Evolutionary conservation across 2,113 vertebrate genomes (phyloP).

Genomic region (Columba janthina): DNA sequence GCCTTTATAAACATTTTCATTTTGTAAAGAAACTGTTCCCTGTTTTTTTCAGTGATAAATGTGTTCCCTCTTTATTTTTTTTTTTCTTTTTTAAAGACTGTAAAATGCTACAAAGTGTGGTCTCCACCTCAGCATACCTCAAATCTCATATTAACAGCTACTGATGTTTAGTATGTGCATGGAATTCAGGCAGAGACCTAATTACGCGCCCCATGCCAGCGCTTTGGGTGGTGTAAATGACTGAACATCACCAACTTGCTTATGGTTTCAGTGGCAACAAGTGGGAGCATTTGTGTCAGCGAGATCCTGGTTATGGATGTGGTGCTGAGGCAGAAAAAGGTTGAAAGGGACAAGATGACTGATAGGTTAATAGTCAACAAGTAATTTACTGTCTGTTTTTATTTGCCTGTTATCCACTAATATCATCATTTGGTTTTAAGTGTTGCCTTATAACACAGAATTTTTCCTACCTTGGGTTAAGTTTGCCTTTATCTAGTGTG

Average conservation of each 20-base stretch:
- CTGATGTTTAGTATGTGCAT: background rate
- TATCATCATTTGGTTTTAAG: background rate
- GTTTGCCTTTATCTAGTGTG: background rate
- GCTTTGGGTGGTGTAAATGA: background rate
- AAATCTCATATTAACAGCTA: background rate
- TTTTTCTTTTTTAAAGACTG: accelerated
- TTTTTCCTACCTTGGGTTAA: background rate
- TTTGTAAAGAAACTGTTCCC: background rate
- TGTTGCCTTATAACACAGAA: background rate
- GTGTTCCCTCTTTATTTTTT: background rate
- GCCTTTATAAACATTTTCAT: background rate
- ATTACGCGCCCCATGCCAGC: background rate
- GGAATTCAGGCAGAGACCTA: background rate
- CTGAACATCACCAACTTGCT: background rate
- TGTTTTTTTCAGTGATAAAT: background rate
- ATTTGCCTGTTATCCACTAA: background rate
- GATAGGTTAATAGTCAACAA: background rate
- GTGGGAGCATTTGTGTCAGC: background rate
- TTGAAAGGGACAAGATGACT: background rate
- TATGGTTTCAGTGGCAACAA: background rate
- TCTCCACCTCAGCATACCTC: background rate
- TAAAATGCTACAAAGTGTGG: background rate
- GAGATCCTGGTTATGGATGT: background rate
- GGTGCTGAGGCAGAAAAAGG: background rate
- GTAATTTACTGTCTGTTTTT: background rate